Conservation (phyloP, 2,113 vertebrate species). For the Steatornis caripensis region DNA sequence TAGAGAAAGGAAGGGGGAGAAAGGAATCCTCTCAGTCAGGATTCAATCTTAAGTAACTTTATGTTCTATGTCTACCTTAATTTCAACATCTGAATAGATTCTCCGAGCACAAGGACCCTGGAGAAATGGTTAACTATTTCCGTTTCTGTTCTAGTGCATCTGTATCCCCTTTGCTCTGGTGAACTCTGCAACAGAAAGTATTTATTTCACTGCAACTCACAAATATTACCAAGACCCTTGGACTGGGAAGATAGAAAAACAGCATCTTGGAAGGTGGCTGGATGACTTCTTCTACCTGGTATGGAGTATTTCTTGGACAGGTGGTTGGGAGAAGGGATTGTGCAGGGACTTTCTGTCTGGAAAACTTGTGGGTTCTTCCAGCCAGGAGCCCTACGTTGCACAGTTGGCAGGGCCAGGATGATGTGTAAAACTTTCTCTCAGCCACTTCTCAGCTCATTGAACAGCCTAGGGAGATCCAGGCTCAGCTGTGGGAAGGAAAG, state of each 20-base stretch:
- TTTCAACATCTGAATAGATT: neutral
- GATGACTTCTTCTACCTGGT: slow-evolving; percentile 77
- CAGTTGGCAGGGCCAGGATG: neutral
- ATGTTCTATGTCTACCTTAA: neutral
- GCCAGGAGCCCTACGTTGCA: neutral
- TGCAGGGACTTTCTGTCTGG: rapidly evolving
- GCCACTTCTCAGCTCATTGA: neutral
- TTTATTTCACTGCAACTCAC: slow-evolving; percentile 58
- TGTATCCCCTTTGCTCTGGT: slow-evolving; percentile 74
- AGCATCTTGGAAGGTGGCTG: slow-evolving; percentile 69
- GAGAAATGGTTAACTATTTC: neutral
- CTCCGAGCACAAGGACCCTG: neutral
- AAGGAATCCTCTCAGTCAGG: neutral
- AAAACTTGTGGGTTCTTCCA: neutral
- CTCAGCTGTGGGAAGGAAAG: neutral
- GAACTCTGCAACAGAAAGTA: slow-evolving; percentile 65
- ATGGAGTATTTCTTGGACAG: neutral
- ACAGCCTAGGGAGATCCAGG: neutral
- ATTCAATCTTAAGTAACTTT: neutral
- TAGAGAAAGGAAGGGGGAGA: neutral
- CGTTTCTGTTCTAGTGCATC: slow-evolving; percentile 62
- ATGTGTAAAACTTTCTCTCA: neutral
- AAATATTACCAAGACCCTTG: slow-evolving; percentile 64
- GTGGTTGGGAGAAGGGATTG: neutral
- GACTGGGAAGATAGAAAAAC: slow-evolving; percentile 67